A percentile compares a stretch with the other conserved stretches of the same genome.
Conservation (phyloP, 2,888 invertebrate species). For the Notodromas monacha region DNA sequence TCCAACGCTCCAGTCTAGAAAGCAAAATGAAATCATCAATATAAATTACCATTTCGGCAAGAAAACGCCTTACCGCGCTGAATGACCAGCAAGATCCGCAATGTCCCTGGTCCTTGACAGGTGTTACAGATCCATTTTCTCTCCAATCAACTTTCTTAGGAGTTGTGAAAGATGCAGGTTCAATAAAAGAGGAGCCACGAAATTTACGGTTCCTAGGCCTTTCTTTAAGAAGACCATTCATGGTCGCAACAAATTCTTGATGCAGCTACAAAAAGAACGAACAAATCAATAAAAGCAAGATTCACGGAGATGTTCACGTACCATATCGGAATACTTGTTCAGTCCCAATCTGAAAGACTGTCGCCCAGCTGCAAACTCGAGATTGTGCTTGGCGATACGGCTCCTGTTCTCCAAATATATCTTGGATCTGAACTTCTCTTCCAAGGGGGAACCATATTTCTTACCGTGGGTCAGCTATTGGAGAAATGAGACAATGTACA, state of each 20-base stretch:
- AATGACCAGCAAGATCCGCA: slow-evolving; percentile 84
- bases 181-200: slow-evolving; percentile 20
- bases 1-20: slow-evolving; percentile 74
- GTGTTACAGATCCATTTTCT: slow-evolving; percentile 44
- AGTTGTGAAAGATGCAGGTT: slow-evolving; percentile 30
- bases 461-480: neutral
- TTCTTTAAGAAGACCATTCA: slow-evolving; percentile 35
- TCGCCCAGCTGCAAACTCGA: neutral
- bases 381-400: neutral
- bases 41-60: too few relatives aligned
- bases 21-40: too few relatives aligned
- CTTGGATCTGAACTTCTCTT: neutral
- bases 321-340: slow-evolving; percentile 5
- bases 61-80: slow-evolving; percentile 40
- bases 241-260: slow-evolving; percentile 33
- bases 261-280: slow-evolving; percentile 22
- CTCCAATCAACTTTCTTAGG: slow-evolving; percentile 56
- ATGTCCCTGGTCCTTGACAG: slow-evolving; percentile 56
- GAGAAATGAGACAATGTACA: too few relatives aligned
- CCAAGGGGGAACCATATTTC: neutral
- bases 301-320: too few relatives aligned
- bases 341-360: neutral
- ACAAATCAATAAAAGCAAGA: too few relatives aligned
- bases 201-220: neutral
- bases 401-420: slow-evolving; percentile 1